Evolutionary conservation across 2,888 invertebrate species (phyloP), one percentile per base, ranked within the genome.

Genomic region (Leptinotarsa juncta): DNA sequence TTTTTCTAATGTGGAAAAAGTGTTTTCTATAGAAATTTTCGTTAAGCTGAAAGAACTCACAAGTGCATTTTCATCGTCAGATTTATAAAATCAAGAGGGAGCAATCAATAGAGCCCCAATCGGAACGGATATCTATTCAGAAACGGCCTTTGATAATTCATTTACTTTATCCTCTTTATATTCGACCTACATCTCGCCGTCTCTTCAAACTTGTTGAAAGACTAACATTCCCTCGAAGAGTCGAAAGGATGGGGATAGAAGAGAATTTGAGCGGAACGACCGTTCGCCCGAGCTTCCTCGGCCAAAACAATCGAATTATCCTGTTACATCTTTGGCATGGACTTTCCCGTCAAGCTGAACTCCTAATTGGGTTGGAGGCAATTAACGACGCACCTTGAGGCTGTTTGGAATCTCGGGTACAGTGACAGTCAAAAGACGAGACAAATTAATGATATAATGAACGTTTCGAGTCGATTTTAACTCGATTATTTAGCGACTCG

Each of bases 351-450:
- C 65, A 55, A 55, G 65, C 71, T 53, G 65, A 49, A 65, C 71
- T 71, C 42, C 74, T 80, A 80, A 80, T 79, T 75, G 74, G 77
- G 78, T 80, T 79, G 79, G 77, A 67, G 78, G 76, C 75, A 77
- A 80, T 80, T 76, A 80, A 76, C 70, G 71, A 70, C 72, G 67
- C 55, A 72, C 70, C 75, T 75, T 62, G 26, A 53, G 72, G 62
- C 49, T 53, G 69, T 51, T 67, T 66, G 65, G 66, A 60, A 57
- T 57, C 69, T 70, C 71, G 67, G 65, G 20, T 60, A 65, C 67
- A 67, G 62, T 67, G 70, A 67, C 72, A 51, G 62, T 16, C 75
- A 57, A 72, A 75, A 67, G 71, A 67, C 70, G 67, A 67, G 70
- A 70, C 65, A 70, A 73, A 72, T 72, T 75, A 75, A 71, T 66